These are phyloP conservation scores for Catharus minimus DNA, from an alignment of 2,113 vertebrate genomes.

Conservation along the genomic window DNA sequence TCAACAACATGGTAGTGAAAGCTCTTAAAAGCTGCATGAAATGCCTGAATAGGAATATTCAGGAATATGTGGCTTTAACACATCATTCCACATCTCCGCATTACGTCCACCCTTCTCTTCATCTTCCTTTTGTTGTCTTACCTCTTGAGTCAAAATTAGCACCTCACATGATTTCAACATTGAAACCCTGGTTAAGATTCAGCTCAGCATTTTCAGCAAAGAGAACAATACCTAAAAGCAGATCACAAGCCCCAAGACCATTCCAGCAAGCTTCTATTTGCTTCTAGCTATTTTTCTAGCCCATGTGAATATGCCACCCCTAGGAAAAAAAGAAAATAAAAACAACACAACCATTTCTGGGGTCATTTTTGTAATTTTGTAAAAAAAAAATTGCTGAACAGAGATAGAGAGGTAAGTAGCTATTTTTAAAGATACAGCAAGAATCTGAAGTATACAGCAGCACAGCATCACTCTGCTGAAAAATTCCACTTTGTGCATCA, in stretches of 20 bases:
- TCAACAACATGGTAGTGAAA: not conserved
- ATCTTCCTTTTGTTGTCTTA: not conserved
- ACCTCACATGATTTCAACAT: not conserved
- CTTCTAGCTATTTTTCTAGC: not conserved
- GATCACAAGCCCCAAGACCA: not conserved
- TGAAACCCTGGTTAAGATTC: not conserved
- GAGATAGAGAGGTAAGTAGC: not conserved
- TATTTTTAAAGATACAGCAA: not conserved
- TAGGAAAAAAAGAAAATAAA: not conserved
- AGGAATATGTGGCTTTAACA: not conserved
- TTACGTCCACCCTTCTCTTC: not conserved
- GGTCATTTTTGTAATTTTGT: not conserved
- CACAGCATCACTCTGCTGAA: not conserved
- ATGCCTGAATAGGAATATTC: not conserved
- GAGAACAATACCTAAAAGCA: not conserved
- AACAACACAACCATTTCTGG: not conserved
- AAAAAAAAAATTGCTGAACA: not conserved
- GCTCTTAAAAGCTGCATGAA: not conserved
- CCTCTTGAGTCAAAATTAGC: not conserved
- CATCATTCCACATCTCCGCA: not conserved
- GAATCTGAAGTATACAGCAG: not conserved
- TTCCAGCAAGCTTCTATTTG: not conserved
- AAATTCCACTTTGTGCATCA: not conserved
- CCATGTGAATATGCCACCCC: not conserved
- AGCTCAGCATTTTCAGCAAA: not conserved